Percentiles rank a stretch among this genome's conserved stretches.
Evolutionary conservation across 2,797 vertebrate species (phyloP).

Genomic region (Nothura maculosa): DNA sequence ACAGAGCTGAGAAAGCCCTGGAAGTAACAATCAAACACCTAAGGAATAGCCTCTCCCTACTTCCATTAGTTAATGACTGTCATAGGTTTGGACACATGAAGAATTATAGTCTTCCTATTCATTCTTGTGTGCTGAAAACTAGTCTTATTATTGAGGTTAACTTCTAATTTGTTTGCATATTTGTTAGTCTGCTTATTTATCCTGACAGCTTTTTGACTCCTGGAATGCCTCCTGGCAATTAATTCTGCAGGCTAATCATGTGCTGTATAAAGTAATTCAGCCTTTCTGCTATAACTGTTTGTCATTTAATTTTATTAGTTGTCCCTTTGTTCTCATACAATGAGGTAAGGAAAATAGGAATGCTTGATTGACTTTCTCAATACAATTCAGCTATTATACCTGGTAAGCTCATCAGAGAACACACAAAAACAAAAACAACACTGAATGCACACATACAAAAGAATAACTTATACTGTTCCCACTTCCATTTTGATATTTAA

Average conservation of each 20-base stretch:
- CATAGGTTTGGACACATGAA: not conserved
- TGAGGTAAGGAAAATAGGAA: constrained; percentile 34
- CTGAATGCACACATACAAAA: not conserved
- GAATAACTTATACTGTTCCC: not conserved
- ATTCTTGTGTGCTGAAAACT: not conserved
- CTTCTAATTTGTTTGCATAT: not conserved
- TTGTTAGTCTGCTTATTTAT: constrained; percentile 25
- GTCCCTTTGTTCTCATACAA: constrained; percentile 38
- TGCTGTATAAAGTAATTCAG: constrained; percentile 44
- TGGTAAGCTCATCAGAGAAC: not conserved
- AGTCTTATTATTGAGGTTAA: not conserved
- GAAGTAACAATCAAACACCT: not conserved
- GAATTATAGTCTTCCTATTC: not conserved
- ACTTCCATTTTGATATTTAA: not conserved
- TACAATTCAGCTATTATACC: constrained; percentile 15
- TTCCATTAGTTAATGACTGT: not conserved
- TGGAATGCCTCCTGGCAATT: constrained; percentile 36
- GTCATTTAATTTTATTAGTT: constrained; percentile 46
- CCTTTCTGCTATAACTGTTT: not conserved
- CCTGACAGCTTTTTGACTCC: not conserved
- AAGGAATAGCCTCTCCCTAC: not conserved
- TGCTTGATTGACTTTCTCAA: constrained; percentile 24
- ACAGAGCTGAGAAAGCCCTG: not conserved
- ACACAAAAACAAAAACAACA: not conserved
- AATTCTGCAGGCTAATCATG: constrained; percentile 47